Conservation (phyloP, 2,797 vertebrate genomes). For the Hypotaenidia okinawae region DNA sequence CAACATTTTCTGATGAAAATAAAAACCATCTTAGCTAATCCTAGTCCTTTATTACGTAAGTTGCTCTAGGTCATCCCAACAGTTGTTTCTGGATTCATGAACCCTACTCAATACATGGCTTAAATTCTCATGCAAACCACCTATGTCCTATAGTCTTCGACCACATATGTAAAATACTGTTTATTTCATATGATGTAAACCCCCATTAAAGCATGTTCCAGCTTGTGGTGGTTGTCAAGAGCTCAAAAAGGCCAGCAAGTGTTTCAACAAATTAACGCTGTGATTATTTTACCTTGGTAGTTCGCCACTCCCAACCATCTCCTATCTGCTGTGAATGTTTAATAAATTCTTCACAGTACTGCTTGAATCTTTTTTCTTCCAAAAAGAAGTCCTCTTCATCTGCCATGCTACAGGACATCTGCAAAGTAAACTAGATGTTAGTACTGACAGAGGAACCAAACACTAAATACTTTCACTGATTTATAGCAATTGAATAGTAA, state of each 20-base stretch:
- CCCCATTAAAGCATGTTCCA: not conserved
- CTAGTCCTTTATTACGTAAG: not conserved
- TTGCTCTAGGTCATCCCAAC: not conserved
- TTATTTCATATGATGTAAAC: not conserved
- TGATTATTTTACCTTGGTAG: conserved; percentile 72
- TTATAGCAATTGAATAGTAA: not conserved
- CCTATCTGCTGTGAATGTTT: conserved; percentile 77
- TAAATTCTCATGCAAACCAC: not conserved
- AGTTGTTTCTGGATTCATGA: not conserved
- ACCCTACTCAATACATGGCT: not conserved
- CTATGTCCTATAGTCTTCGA: not conserved
- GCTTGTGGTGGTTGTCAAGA: not conserved
- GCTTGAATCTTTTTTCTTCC: conserved; percentile 76
- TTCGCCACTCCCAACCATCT: conserved; percentile 82
- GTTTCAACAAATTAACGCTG: not conserved
- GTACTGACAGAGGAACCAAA: not conserved
- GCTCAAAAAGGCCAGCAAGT: not conserved
- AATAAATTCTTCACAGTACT: conserved; percentile 78
- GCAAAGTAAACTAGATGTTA: conserved; percentile 52
- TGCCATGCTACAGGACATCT: conserved; percentile 71
- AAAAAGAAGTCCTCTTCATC: conserved; percentile 62
- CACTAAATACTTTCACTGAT: not conserved
- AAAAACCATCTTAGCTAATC: not conserved
- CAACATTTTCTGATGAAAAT: not conserved
- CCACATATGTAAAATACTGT: not conserved